Conservation (phyloP, 2,113 vertebrate genomes). For the Mionectes macconnelli region DNA sequence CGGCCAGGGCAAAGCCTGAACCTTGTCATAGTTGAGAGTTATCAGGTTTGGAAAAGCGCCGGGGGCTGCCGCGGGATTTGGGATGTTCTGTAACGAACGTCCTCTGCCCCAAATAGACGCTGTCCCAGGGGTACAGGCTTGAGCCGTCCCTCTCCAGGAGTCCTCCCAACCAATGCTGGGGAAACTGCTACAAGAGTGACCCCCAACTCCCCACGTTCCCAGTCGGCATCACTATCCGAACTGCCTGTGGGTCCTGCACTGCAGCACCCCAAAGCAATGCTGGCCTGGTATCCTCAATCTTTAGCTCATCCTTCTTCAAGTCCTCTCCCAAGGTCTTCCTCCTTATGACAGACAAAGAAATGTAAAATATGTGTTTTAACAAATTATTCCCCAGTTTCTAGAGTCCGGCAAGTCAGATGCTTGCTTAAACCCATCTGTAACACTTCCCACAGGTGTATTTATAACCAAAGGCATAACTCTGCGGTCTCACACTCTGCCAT, state of each 20-base stretch:
- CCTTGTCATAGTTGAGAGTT: conserved; percentile 56
- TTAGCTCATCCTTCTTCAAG: background rate
- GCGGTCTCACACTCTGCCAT: background rate
- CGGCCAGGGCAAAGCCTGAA: background rate
- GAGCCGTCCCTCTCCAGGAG: background rate
- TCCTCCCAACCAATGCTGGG: rapidly evolving
- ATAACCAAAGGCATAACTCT: conserved; percentile 21
- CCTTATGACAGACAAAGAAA: conserved; percentile 29
- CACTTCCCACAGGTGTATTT: conserved; percentile 45
- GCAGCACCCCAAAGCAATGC: background rate
- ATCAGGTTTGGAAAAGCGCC: conserved; percentile 57
- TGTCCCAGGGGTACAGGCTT: background rate
- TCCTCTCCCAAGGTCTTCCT: background rate
- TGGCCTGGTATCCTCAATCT: background rate
- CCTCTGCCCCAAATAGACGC: conserved; percentile 45
- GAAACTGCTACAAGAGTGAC: background rate
- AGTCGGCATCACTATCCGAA: rapidly evolving
- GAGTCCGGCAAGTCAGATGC: background rate
- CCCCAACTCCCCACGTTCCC: background rate
- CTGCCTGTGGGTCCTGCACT: rapidly evolving
- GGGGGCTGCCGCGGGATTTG: background rate
- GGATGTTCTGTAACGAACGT: conserved; percentile 48
- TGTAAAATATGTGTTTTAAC: conserved; percentile 28
- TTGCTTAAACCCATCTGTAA: background rate
- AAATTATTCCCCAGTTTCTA: conserved; percentile 11